Evolutionary conservation across 2,888 invertebrate species (phyloP).

Genomic region (Subacronicta megacephala): DNA sequence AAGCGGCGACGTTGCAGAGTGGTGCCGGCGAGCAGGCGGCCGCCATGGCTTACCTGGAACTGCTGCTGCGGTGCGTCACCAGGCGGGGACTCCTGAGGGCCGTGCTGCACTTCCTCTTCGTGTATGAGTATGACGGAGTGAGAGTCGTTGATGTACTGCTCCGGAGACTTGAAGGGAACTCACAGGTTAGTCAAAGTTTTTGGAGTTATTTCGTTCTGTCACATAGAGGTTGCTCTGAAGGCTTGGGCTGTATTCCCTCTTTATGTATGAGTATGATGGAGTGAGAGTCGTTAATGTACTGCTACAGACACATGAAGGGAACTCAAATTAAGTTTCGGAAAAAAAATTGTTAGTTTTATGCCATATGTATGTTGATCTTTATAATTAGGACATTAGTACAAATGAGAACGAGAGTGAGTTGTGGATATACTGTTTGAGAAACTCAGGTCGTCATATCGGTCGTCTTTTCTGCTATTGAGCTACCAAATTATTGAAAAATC

Average conservation of each 20-base stretch:
- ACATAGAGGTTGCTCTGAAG: too few species aligned
- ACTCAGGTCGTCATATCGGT: too few species aligned
- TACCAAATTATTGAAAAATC: too few species aligned
- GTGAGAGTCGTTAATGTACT: slow-evolving; percentile 95
- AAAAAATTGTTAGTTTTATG: too few species aligned
- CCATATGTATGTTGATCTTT: too few species aligned
- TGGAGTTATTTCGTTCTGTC: not conserved
- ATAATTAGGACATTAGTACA: too few species aligned
- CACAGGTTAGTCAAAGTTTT: slow-evolving; percentile 89
- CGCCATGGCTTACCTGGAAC: slow-evolving; percentile 97
- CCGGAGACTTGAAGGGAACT: slow-evolving; percentile 93
- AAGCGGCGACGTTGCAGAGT: slow-evolving; percentile 91
- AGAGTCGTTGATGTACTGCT: slow-evolving; percentile 95
- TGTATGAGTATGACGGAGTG: slow-evolving; percentile 95
- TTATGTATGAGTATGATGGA: slow-evolving; percentile 95
- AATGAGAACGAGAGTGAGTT: too few species aligned
- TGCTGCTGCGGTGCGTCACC: slow-evolving; percentile 96
- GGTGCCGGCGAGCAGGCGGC: slow-evolving; percentile 96
- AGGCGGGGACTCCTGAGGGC: slow-evolving; percentile 95
- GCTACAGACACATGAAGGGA: slow-evolving; percentile 93
- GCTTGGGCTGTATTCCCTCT: slow-evolving; percentile 76
- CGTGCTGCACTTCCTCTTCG: slow-evolving; percentile 95
- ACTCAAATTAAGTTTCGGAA: too few species aligned
- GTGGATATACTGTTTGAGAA: too few species aligned
- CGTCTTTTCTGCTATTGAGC: too few species aligned